Conservation (phyloP, 2,113 vertebrate species). For the Neoarius graeffei region DNA sequence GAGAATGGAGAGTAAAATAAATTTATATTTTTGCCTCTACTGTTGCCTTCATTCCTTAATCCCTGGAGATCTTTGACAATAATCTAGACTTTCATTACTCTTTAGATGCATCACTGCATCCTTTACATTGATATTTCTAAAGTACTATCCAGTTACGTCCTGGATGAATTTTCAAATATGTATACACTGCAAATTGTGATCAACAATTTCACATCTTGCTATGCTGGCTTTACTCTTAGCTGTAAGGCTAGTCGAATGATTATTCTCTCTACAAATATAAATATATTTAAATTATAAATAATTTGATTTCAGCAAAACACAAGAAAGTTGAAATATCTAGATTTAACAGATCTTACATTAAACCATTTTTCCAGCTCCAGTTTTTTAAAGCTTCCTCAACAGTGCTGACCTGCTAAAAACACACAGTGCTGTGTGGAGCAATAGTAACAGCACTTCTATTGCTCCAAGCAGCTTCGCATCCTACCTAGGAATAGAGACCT, state of each 20-base stretch:
- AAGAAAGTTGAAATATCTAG: too few species aligned
- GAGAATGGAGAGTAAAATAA: background rate
- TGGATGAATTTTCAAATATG: background rate
- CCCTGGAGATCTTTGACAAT: conserved; percentile 6
- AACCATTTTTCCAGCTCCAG: too few species aligned
- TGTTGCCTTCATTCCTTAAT: background rate
- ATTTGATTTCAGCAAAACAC: background rate
- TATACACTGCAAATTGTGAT: too few species aligned
- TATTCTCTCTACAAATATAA: background rate
- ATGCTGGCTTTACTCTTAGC: background rate
- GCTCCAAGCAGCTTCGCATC: background rate
- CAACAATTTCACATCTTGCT: too few species aligned
- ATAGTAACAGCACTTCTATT: background rate
- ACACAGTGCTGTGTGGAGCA: background rate
- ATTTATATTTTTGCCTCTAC: background rate
- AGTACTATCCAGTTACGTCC: too few species aligned
- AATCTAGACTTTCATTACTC: background rate
- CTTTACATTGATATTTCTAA: background rate
- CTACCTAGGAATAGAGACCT: background rate
- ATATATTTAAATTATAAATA: background rate
- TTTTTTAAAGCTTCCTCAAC: background rate
- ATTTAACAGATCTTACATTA: too few species aligned
- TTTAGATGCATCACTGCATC: background rate
- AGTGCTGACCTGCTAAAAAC: background rate
- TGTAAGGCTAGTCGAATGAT: background rate